phyloP scores from a whole-genome alignment of 2,113 vertebrate genomes.

The Prunella fulvescens region DNA sequence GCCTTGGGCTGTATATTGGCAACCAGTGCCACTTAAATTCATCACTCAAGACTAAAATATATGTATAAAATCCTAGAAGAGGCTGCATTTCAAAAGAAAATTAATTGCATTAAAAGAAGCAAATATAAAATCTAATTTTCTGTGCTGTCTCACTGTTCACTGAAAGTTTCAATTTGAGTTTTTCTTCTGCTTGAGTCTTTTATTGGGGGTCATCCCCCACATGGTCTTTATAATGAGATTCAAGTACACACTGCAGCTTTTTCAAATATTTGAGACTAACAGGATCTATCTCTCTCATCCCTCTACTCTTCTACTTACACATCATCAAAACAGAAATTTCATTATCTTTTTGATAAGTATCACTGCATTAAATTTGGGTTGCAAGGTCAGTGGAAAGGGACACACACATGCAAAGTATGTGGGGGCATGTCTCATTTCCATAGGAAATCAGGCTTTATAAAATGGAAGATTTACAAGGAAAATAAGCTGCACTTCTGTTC shows the following conservation, averaged over 20 bases:
- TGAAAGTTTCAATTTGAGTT: not conserved
- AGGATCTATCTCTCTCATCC: not conserved
- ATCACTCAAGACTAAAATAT: not conserved
- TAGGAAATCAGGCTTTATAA: not conserved
- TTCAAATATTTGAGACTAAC: not conserved
- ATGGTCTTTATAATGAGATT: not conserved
- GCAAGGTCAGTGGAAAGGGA: not conserved
- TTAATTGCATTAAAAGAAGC: not conserved
- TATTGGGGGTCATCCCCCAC: not conserved
- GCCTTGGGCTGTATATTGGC: not conserved
- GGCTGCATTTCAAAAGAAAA: not conserved
- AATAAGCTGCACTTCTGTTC: not conserved
- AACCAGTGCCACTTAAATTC: not conserved
- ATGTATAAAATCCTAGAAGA: not conserved
- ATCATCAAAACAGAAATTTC: not conserved
- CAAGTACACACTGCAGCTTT: not conserved
- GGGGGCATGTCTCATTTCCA: not conserved
- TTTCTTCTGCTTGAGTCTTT: not conserved
- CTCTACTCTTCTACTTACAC: not conserved
- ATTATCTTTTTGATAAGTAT: not conserved
- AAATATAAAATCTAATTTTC: not conserved
- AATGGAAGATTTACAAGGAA: not conserved
- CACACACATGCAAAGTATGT: not conserved
- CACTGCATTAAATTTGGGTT: not conserved
- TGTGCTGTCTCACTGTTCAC: not conserved